A percentile compares a stretch with the other conserved stretches of the same genome.
Evolutionary conservation across 2,113 vertebrate genomes (phyloP).

Genomic region (Desmodus rotundus): DNA sequence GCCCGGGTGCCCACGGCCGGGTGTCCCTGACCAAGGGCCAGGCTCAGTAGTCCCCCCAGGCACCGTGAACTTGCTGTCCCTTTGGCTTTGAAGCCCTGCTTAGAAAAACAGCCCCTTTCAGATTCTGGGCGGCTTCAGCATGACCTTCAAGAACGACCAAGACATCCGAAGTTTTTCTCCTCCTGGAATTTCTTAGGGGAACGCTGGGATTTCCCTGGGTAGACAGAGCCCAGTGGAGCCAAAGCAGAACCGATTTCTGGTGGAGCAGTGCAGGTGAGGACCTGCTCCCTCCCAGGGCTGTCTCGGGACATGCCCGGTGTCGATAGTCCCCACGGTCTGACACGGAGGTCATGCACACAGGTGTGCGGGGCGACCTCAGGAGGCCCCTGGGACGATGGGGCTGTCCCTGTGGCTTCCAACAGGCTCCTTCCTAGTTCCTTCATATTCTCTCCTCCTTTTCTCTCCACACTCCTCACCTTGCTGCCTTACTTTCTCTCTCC

Average conservation of each 20-base stretch:
- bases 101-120: neutral
- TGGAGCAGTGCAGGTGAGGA: neutral
- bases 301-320: rapidly evolving
- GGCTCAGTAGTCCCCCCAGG: rapidly evolving
- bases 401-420: neutral
- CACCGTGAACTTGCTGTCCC: no score
- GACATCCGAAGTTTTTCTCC: neutral
- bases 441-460: neutral
- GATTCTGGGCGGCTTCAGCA: neutral
- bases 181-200: neutral
- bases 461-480: neutral
- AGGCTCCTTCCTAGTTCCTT: neutral
- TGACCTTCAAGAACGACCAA: neutral
- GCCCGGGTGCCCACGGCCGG: no score
- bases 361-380: rapidly evolving
- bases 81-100: neutral
- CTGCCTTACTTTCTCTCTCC: neutral
- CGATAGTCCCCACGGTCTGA: neutral
- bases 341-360: no score
- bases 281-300: neutral
- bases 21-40: neutral
- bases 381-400: neutral
- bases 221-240: neutral
- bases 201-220: neutral
- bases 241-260: neutral